These are phyloP conservation scores for Periophthalmodon schlosseri DNA, from an alignment of 2,113 vertebrate genomes.

Conservation along the genomic window DNA sequence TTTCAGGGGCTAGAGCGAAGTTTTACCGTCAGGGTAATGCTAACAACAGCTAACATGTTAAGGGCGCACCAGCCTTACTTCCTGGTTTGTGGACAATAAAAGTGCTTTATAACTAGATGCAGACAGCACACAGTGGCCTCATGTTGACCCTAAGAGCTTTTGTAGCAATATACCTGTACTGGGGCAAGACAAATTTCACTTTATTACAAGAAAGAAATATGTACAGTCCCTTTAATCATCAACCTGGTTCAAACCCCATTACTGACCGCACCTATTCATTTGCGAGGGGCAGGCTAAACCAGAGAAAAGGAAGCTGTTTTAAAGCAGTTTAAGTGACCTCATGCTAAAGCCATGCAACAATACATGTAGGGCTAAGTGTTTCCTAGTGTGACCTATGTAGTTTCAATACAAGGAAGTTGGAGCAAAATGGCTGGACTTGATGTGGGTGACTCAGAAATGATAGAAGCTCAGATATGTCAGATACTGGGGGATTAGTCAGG, in stretches of 20 bases:
- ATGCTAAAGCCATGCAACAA: constrained; percentile 59
- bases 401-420: constrained; percentile 71
- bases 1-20: too few relatives aligned
- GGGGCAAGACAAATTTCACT: too few relatives aligned
- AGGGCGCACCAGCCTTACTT: too few relatives aligned
- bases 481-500: background rate
- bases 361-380: constrained; percentile 35
- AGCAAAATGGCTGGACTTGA: constrained; percentile 38
- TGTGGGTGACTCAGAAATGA: constrained; percentile 21
- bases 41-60: too few relatives aligned
- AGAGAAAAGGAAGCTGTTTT: constrained; percentile 50
- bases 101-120: too few relatives aligned
- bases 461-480: background rate
- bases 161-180: too few relatives aligned
- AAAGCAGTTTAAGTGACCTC: constrained; percentile 63
- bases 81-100: too few relatives aligned
- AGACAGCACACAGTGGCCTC: too few relatives aligned
- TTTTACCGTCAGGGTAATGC: too few relatives aligned
- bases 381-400: background rate
- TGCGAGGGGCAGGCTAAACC: constrained; percentile 49
- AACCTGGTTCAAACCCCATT: constrained; percentile 18
- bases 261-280: constrained; percentile 44
- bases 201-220: too few relatives aligned
- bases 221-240: too few relatives aligned
- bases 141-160: too few relatives aligned